Evolutionary conservation across 2,888 invertebrate genomes (phyloP), one percentile per base, ranked within the genome.

Genomic region (Branchipolynoe longqiensis): DNA sequence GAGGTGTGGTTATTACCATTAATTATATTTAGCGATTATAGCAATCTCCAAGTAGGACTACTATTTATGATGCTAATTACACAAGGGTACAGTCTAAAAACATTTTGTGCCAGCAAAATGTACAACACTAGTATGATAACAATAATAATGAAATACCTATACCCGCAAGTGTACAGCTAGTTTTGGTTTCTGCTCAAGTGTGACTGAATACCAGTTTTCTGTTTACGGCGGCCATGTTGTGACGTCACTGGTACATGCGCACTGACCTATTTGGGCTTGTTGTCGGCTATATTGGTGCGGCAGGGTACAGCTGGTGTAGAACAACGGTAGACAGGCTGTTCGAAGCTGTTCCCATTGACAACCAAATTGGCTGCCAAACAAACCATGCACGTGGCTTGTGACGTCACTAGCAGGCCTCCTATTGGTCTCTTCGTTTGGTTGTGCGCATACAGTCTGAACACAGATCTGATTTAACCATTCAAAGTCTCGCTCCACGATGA

Each of bases 51-150:
- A 69, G 38, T 38, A 69, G 14, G 31, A 2, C 3, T 69, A 36
- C 14, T n/a, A 36, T 1, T 1, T 38, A 69, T 69, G 36, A 33
- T 69, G 4, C 12, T 69, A 69, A 2, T 1, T 18, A 69, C 4
- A 69, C 69, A 33, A 8, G 33, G n/a, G 18, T 33, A 69, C 38
- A 31, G 36, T 69, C 69, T 69, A 69, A 69, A n/a, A 78, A 78
- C 78, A 78, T 78, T 78, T 78, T 78, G 78, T 78, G 54, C 78
- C 78, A 78, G 78, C 78, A 78, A 78, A 78, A 78, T 78, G 78
- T 78, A 78, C 78, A 78, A 69, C 69, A 38, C 14, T 69, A 18
- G n/a, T 62, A 69, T 38, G 38, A 36, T 69, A 36, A 69, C 12
- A 2, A 69, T 38, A 69, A 69, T 69, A 69, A 69, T 69, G 33